Percentiles rank a stretch among this genome's conserved stretches.
These are phyloP conservation scores for Azemiops feae DNA, from an alignment of 2,113 vertebrate genomes.

Conservation along the genomic window DNA sequence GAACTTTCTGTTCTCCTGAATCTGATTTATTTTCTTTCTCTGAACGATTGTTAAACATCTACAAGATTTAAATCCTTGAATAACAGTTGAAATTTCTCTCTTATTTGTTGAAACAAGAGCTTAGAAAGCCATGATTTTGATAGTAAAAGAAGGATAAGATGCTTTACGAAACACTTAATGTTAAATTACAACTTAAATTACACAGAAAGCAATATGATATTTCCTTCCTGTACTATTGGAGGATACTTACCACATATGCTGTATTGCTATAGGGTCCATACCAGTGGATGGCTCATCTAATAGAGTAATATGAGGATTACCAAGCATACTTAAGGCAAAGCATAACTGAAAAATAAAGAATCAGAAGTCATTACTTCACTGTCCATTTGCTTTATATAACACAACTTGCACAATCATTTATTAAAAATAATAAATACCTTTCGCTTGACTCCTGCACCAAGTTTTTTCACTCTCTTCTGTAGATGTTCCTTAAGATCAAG, in stretches of 20 bases:
- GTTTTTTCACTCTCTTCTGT: constrained; percentile 83
- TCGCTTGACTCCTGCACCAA: constrained; percentile 87
- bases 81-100: neutral
- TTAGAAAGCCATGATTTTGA: neutral
- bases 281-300: constrained; percentile 92
- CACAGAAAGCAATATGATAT: neutral
- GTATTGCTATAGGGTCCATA: constrained; percentile 96
- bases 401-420: neutral
- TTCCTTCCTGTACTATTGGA: rapidly evolving
- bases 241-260: constrained; percentile 90
- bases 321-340: constrained; percentile 95
- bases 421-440: constrained; percentile 76
- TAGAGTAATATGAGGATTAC: constrained; percentile 85
- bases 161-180: neutral
- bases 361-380: neutral
- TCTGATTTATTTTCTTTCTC: neutral
- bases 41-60: neutral
- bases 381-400: neutral
- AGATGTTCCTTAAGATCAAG: constrained; percentile 91
- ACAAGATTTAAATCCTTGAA: neutral
- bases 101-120: neutral
- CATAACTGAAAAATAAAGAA: constrained; percentile 77
- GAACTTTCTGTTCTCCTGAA: neutral
- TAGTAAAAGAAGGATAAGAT: neutral
- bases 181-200: neutral